Evolutionary conservation across 2,113 vertebrate species (phyloP), one percentile per base, ranked within the genome.

Genomic region (Chaetorhynchus papuensis): DNA sequence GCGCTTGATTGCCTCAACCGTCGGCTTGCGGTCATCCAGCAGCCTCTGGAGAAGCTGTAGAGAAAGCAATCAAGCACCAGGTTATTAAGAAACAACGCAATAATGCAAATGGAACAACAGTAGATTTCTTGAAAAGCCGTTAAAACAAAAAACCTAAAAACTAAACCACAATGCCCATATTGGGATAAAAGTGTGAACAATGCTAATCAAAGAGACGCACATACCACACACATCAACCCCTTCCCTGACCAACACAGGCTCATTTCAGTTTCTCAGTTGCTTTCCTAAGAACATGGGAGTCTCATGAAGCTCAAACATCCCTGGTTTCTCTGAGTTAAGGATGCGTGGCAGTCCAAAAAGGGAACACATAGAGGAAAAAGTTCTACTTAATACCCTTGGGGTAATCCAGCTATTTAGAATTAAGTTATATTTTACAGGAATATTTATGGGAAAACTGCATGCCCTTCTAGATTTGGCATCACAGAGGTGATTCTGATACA

Each of bases 21-120:
- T 99, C 7, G 99, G 98, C 76, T 97, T 99, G 83, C 99, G 98
- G 93, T 99, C 99, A 96, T 99, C 99, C 96, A 99, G 95, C 94
- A 99, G 92, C 95, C 98, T 99, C 97, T 99, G 99, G 52, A 99
- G 98, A 94, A 99, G 99, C 99, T 99, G 95, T 10, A 91, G 54
- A 86, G 27, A 96, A 89, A 96, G 80, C 33, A 93, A 91, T 69
- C 9, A 66, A 66, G 90, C 39, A 88, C 21, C 35, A 84, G 37
- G 54, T 87, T 72, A 88, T 42, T 53, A 81, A 90, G 28, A 50
- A 94, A 84, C 65, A 83, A 2, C 71, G 37, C 49, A 90, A 50
- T 52, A 76, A 81, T 21, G 59, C 24, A 70, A 77, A 44, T 7
- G 18, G 33, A 69, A 70, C 63, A 94, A 9, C 37, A 77, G 41